phyloP scores from a whole-genome alignment of 2,888 invertebrate species.

The Argyra leucocephala region DNA sequence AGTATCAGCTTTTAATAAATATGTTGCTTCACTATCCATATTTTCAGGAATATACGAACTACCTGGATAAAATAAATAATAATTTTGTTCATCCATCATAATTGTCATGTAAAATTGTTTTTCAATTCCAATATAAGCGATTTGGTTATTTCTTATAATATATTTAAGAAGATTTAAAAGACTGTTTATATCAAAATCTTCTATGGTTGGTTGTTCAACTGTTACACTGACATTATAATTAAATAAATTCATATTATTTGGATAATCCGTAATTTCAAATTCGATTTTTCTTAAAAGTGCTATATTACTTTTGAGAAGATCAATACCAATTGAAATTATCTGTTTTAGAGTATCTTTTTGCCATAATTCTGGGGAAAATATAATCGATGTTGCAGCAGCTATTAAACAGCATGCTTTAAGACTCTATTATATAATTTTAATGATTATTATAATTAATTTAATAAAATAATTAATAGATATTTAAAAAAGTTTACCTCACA shows the following conservation, averaged over 20 bases:
- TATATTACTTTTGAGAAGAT: slow-evolving; percentile 22
- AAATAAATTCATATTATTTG: slow-evolving; percentile 18
- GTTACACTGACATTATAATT: slow-evolving; percentile 19
- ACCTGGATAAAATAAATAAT: slow-evolving; percentile 20
- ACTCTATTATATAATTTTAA: slow-evolving; percentile 18
- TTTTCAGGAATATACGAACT: slow-evolving; percentile 15
- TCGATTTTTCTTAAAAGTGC: slow-evolving; percentile 19
- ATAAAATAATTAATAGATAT: slow-evolving; percentile 19
- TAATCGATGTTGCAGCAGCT: slow-evolving; percentile 20
- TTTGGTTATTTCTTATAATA: slow-evolving; percentile 21
- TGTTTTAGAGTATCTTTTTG: slow-evolving; percentile 21
- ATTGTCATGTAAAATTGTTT: slow-evolving; percentile 19
- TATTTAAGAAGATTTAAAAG: slow-evolving; percentile 18
- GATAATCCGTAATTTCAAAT: slow-evolving; percentile 21
- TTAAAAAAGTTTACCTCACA: slow-evolving; percentile 16
- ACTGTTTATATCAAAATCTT: slow-evolving; percentile 15
- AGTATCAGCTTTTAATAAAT: slow-evolving; percentile 19
- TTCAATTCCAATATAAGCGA: slow-evolving; percentile 19
- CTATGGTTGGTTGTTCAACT: slow-evolving; percentile 16
- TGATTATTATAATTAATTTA: slow-evolving; percentile 17
- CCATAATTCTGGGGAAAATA: slow-evolving; percentile 21
- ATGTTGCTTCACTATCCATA: slow-evolving; percentile 12
- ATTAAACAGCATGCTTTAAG: slow-evolving; percentile 24
- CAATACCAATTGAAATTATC: slow-evolving; percentile 18
- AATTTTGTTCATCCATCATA: slow-evolving; percentile 16